Percentiles rank a stretch among this genome's conserved stretches.
These are phyloP conservation scores for Hydractinia echinata DNA, from an alignment of 30 jellyfish, hydroid and myxozoan genomes.

Conservation along the genomic window DNA sequence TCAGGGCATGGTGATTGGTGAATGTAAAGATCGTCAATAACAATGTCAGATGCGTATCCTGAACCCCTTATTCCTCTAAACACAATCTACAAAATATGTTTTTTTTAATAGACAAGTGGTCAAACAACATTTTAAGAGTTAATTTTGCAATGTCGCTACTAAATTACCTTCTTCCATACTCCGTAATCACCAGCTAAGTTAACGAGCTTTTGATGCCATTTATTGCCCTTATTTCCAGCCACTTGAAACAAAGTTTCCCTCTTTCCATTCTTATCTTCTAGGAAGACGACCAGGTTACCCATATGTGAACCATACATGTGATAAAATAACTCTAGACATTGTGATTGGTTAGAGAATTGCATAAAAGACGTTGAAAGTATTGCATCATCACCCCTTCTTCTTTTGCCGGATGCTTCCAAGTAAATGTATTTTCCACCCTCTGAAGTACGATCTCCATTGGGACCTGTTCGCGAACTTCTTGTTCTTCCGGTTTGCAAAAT, in stretches of 20 bases:
- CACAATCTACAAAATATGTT: no score
- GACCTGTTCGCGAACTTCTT: constrained; percentile 74
- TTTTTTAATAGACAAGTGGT: no score
- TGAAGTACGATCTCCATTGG: constrained; percentile 64
- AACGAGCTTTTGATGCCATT: constrained; percentile 57
- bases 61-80: no score
- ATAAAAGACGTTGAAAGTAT: constrained; percentile 53
- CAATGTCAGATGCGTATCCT: constrained; percentile 50
- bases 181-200: constrained; percentile 46
- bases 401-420: constrained; percentile 58
- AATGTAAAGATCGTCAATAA: constrained; percentile 65
- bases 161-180: constrained; percentile 56
- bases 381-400: constrained; percentile 61
- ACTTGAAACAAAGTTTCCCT: constrained; percentile 48
- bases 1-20: constrained; percentile 71
- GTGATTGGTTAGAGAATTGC: constrained; percentile 51
- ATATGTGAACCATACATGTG: constrained; percentile 78
- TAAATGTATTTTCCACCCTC: constrained; percentile 69
- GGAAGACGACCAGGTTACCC: constrained; percentile 63
- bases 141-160: not conserved
- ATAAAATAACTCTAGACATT: constrained; percentile 64
- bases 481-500: constrained; percentile 57
- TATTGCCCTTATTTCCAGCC: constrained; percentile 73
- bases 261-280: constrained; percentile 46
- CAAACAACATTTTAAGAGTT: no score